These are phyloP conservation scores for Stichodactyla mertensii DNA, from an alignment of 64 coral and sea anemone species.

Conservation along the genomic window DNA sequence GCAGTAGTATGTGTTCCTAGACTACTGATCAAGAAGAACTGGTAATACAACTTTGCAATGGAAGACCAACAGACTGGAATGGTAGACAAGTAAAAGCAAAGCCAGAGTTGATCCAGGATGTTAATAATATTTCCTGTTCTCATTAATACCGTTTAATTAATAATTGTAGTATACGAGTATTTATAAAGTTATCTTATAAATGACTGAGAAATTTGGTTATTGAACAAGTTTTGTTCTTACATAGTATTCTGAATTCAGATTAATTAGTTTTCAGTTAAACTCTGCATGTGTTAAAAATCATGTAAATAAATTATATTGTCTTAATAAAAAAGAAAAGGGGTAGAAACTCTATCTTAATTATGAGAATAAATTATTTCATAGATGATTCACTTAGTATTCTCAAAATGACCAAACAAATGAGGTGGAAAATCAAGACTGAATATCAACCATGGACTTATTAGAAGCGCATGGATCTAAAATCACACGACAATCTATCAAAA, in stretches of 20 bases:
- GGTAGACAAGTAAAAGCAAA: too few relatives aligned
- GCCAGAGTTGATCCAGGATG: too few relatives aligned
- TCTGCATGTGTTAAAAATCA: background rate
- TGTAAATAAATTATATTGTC: too few relatives aligned
- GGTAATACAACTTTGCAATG: too few relatives aligned
- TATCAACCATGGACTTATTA: background rate
- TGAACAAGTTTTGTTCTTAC: conserved; percentile 3
- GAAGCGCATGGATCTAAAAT: too few relatives aligned
- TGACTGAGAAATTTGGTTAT: background rate
- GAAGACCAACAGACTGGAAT: too few relatives aligned
- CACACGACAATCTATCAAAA: too few relatives aligned
- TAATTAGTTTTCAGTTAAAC: background rate
- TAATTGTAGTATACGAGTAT: background rate
- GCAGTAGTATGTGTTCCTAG: background rate
- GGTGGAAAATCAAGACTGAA: background rate
- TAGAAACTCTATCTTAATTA: background rate
- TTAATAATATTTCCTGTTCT: too few relatives aligned
- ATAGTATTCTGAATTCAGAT: conserved; percentile 8
- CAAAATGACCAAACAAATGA: background rate
- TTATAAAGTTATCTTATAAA: background rate
- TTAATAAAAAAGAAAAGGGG: too few relatives aligned
- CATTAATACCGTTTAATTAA: background rate
- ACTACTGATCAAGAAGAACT: background rate
- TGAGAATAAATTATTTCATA: background rate
- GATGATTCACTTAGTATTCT: background rate